Conservation (phyloP, 2,113 vertebrate species). For the Ailurus styani region DNA sequence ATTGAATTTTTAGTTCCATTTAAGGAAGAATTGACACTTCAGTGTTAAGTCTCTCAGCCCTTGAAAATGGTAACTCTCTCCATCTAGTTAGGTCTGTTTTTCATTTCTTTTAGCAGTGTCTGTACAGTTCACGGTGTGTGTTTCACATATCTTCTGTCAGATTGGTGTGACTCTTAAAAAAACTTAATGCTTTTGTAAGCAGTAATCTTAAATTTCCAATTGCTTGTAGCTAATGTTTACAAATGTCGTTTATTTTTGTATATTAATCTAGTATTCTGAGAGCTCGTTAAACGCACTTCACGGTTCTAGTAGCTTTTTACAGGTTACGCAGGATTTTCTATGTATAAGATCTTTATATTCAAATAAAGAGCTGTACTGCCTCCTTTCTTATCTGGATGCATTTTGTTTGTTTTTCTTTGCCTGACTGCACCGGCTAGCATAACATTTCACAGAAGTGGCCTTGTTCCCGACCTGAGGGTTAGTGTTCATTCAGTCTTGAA, state of each 20-base stretch:
- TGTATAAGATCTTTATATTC: fast-evolving
- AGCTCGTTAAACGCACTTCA: background rate
- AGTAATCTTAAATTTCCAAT: background rate
- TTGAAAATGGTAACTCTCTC: background rate
- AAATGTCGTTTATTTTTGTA: background rate
- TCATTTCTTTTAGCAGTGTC: background rate
- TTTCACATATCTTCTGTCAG: background rate
- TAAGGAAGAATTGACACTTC: background rate
- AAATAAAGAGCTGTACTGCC: background rate
- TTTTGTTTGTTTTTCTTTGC: background rate
- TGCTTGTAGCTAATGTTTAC: background rate
- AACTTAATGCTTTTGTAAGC: background rate
- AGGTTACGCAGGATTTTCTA: fast-evolving
- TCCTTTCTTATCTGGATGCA: background rate
- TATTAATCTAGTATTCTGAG: background rate
- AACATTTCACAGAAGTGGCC: background rate
- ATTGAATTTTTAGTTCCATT: background rate
- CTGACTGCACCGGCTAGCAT: background rate
- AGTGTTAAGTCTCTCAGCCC: background rate
- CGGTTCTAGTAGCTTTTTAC: background rate
- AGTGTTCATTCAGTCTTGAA: background rate
- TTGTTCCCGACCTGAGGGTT: background rate
- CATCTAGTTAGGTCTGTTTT: background rate
- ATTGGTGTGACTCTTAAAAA: background rate
- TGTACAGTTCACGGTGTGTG: background rate